These are phyloP conservation scores for Apostichopus leukothele DNA, from an alignment of 53 echinoderm and acorn worm genomes.

Conservation along the genomic window DNA sequence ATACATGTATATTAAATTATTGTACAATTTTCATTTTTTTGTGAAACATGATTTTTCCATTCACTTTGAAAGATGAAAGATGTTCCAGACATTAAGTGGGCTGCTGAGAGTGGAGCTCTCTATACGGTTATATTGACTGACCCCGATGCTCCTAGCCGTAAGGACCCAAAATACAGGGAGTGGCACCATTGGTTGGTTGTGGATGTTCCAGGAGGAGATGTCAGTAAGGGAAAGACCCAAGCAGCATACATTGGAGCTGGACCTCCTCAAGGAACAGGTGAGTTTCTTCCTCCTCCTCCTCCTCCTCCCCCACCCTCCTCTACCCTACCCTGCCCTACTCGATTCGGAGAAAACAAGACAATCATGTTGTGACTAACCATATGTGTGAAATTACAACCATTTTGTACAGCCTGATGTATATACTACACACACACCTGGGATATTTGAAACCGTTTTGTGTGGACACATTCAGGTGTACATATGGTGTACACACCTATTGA, in stretches of 20 bases:
- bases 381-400: no score
- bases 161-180: constrained; percentile 76
- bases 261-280: constrained; percentile 86
- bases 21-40: not conserved
- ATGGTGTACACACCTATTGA: no score
- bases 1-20: no score
- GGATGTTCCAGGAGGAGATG: constrained; percentile 69
- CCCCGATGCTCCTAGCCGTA: constrained; percentile 90
- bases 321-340: no score
- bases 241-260: constrained; percentile 88
- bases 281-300: not conserved
- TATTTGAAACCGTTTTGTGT: no score
- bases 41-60: not conserved
- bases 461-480: no score
- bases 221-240: constrained; percentile 68
- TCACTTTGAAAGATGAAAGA: constrained; percentile 9
- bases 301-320: no score
- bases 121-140: constrained; percentile 93
- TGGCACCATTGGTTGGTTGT: constrained; percentile 93
- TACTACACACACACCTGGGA: no score
- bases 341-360: no score
- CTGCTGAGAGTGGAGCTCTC: constrained; percentile 71
- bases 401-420: no score
- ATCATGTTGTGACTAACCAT: no score
- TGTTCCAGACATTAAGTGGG: constrained; percentile 64